Evolutionary conservation across 2,113 vertebrate species (phyloP).

Genomic region (Gasterosteus nipponicus): DNA sequence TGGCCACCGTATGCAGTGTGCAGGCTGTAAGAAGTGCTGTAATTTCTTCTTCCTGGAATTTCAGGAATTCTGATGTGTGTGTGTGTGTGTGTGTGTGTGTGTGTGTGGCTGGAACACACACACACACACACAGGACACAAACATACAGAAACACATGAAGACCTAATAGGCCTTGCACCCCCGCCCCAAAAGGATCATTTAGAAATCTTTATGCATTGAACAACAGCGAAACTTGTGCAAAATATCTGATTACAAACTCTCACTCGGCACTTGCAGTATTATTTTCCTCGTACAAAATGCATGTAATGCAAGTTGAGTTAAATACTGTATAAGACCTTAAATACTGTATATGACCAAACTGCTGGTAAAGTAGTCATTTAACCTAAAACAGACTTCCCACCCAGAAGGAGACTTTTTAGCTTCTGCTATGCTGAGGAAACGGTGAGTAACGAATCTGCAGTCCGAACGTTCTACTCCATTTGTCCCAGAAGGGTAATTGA

Average conservation of each 20-base stretch:
- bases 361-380: neutral
- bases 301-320: neutral
- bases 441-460: neutral
- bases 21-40: slow-evolving; percentile 67
- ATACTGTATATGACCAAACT: neutral
- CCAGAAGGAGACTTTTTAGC: neutral
- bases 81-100: no score
- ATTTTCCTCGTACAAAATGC: neutral
- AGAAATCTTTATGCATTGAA: neutral
- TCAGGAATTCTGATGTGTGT: slow-evolving; percentile 72
- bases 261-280: neutral
- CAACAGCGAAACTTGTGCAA: neutral
- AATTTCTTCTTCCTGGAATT: slow-evolving; percentile 68
- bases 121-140: slow-evolving; percentile 54
- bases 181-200: neutral
- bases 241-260: neutral
- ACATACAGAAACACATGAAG: slow-evolving; percentile 33
- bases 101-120: slow-evolving; percentile 65
- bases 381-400: slow-evolving; percentile 13
- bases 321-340: neutral
- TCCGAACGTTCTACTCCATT: slow-evolving; percentile 3
- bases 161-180: slow-evolving; percentile 6
- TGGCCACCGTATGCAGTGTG: slow-evolving; percentile 59
- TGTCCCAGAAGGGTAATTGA: neutral
- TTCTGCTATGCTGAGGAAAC: neutral